Conservation (phyloP, 2,797 vertebrate species). For the Macropus fuliginosus region DNA sequence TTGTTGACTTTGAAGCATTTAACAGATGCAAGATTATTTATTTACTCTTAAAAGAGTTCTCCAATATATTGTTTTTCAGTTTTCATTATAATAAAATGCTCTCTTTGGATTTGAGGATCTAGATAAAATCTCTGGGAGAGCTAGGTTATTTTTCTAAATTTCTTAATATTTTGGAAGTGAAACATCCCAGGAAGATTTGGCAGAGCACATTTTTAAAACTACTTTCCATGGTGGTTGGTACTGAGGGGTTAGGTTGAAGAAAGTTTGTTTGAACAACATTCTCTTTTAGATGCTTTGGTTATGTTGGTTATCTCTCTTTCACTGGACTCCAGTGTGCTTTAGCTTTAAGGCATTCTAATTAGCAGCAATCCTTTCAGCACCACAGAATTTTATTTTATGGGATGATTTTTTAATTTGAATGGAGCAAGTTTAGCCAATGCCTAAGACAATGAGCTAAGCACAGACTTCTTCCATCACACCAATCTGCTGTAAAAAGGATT, state of each 20-base stretch:
- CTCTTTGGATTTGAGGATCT: constrained; percentile 21
- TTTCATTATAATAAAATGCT: background rate
- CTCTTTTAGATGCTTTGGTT: background rate
- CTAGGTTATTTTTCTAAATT: background rate
- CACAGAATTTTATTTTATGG: background rate
- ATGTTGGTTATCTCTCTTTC: constrained; percentile 28
- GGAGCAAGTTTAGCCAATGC: constrained; percentile 29
- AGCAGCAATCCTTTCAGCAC: constrained; percentile 1
- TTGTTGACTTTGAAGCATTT: constrained; percentile 28
- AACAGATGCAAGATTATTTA: background rate
- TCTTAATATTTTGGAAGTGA: background rate
- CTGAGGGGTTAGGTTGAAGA: background rate
- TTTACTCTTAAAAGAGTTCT: background rate
- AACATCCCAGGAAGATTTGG: background rate
- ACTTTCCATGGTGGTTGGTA: background rate
- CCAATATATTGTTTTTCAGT: background rate
- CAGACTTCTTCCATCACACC: background rate
- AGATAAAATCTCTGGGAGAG: background rate
- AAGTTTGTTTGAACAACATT: background rate
- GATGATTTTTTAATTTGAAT: constrained; percentile 46
- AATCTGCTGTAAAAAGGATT: background rate
- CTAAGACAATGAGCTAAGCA: background rate
- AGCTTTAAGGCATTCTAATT: constrained; percentile 34
- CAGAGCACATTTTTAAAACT: background rate
- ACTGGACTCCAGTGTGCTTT: background rate